Percentiles rank a stretch among this genome's conserved stretches.
Conservation (phyloP, 2,888 invertebrate genomes). For the Dicyrtoma fusca region DNA sequence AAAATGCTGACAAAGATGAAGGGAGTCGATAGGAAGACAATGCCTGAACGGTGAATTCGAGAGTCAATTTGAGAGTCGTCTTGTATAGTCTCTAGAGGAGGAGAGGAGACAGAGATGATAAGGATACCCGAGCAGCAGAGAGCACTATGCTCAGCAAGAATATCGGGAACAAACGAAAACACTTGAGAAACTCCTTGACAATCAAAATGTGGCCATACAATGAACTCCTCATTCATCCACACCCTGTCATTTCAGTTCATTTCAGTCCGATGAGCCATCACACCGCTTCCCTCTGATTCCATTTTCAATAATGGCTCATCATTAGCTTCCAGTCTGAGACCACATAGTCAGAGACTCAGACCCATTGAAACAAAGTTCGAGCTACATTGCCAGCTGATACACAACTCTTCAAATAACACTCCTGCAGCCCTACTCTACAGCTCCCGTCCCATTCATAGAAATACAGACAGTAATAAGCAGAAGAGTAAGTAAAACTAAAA, state of each 20-base stretch:
- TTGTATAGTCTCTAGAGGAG: slow-evolving; percentile 9
- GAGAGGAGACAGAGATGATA: neutral
- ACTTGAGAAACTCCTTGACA: slow-evolving; percentile 24
- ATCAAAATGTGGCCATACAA: slow-evolving; percentile 18
- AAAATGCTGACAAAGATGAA: too few species aligned
- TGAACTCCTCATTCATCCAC: slow-evolving; percentile 21
- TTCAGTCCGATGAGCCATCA: too few species aligned
- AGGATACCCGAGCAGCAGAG: slow-evolving; percentile 15
- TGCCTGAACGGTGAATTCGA: too few species aligned
- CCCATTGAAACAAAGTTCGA: slow-evolving; percentile 3
- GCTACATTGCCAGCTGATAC: too few species aligned
- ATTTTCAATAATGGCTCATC: slow-evolving; percentile 31
- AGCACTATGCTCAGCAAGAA: slow-evolving; percentile 5
- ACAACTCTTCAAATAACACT: slow-evolving; percentile 7
- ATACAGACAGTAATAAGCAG: too few species aligned
- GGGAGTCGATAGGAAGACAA: neutral
- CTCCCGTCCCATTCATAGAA: too few species aligned
- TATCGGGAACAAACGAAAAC: slow-evolving; percentile 34
- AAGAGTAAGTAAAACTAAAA: too few species aligned
- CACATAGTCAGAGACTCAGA: neutral
- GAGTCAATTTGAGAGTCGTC: too few species aligned
- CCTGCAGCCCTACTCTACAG: neutral
- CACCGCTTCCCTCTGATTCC: slow-evolving; percentile 10
- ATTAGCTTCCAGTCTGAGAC: neutral
- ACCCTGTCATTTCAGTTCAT: slow-evolving; percentile 3